Base-by-base conservation (phyloP, 2,797 vertebrate species). In the Nannoperca obscura region DNA sequence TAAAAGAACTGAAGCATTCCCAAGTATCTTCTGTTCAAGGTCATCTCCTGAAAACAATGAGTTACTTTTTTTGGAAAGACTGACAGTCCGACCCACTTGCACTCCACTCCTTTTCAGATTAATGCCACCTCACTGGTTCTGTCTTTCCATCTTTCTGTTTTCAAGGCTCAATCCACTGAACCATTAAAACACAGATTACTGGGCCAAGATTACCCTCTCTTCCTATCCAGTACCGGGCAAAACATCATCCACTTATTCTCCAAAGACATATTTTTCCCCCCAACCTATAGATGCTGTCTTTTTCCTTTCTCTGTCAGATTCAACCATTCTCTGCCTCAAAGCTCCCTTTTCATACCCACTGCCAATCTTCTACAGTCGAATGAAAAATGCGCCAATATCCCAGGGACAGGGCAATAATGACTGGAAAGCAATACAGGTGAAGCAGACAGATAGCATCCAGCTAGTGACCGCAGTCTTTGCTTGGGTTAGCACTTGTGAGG, bases 321-420 rank as follows among this genome's bases (percentile, higher is more conserved):
- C 81, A 44, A 78, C 80, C 77, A 52, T 86, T 72, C 83, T 73
- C 69, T 40, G 52, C 74, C 84, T 82, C 73, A 70, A 62, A 81
- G 59, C 71, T 78, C 22, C 76, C 74, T 74, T 69, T 61, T 74
- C 69, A 74, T 49, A 44, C 71, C 71, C 72, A 46, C 60, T 92
- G 92, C 88, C 91, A 93, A 89, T 93, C 91, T 91, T 87, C 84
- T 81, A 76, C 85, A 85, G 88, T 83, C 36, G 83, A 91, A 93
- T 93, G 92, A 94, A 92, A 93, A 93, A 94, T 92, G 91, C 46
- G 38, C 88, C 91, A 93, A 92, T 93, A 93, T 92, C 89, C 89
- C 84, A 76, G 85, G 81, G 91, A 93, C 90, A 86, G 92, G 82
- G 86, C 86, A 93, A 89, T 93, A 94, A 93, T 91, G 91, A 91